A percentile compares a stretch with the other conserved stretches of the same genome.
phyloP scores from a whole-genome alignment of 1,140 invertebrate genomes.

The Potamilus streckersoni region DNA sequence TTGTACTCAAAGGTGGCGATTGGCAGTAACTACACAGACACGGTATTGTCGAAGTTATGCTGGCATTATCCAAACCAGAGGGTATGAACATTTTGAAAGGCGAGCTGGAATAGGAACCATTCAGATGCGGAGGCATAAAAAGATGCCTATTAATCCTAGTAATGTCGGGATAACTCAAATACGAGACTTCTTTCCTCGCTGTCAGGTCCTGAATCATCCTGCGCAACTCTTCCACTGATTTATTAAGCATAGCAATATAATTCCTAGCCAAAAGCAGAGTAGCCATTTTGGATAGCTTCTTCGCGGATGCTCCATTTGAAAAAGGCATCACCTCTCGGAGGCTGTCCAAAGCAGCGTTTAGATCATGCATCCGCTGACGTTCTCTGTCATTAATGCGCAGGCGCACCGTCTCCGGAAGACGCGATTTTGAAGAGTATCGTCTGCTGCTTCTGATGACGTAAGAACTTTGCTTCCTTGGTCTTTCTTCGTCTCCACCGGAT shows the following conservation, averaged over 20 bases:
- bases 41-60: no score
- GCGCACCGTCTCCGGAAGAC: slow-evolving; percentile 45
- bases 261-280: slow-evolving; percentile 48
- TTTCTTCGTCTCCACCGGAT: no score
- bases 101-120: no score
- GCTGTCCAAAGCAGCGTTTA: slow-evolving; percentile 62
- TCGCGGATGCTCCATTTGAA: slow-evolving; percentile 38
- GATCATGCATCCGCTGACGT: slow-evolving; percentile 64
- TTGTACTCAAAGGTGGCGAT: no score
- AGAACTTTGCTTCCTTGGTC: no score
- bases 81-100: no score
- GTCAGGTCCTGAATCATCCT: slow-evolving; percentile 39
- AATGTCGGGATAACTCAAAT: no score
- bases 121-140: no score
- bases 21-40: no score
- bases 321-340: slow-evolving; percentile 56
- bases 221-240: slow-evolving; percentile 38
- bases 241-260: slow-evolving; percentile 46
- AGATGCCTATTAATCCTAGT: no score
- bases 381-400: slow-evolving; percentile 61
- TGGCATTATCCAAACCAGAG: no score
- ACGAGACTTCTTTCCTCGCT: background rate
- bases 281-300: slow-evolving; percentile 53
- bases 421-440: background rate
- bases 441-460: no score